Evolutionary conservation across 2,888 invertebrate genomes (phyloP), one percentile per base, ranked within the genome.

Genomic region (Rhingia campestris): DNA sequence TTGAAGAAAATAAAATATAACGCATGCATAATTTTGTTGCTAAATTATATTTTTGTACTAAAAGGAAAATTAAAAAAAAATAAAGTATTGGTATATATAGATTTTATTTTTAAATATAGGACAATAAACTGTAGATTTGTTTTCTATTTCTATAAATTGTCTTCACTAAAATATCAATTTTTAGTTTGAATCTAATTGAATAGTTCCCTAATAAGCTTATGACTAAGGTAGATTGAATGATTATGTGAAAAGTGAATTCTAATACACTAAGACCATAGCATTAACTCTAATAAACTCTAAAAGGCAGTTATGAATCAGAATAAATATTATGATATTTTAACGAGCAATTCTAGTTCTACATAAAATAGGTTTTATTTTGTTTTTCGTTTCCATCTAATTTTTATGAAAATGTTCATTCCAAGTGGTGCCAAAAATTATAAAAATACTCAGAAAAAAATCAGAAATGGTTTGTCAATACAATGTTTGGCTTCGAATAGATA

Each of bases 51-150:
- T 41, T 47, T 10, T 32, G 12, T 3, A 32, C 35, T 9, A 45
- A 32, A 14, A 35, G 51, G 59, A 14, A 22, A 67, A 43, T 33
- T 32, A 54, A 43, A 33, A 7, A 12, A 6, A 14, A 49, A 32
- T 37, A 35, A 67, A 56, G 35, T 43, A 14, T 14, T 30, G 33
- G 41, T 61, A 14, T 37, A 9, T 58, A 53, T 45, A 54, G 12
- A 35, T 53, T 66, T 81, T 56, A 51, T 45, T 79, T 54, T 86
- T 89, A 90, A 90, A 90, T 90, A 89, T 90, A 89, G 90, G 90
- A 90, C 90, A 89, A 87, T 85, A 86, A 81, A 86, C 30, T 79
- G 77, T 74, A 80, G 49, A 49, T 56, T 75, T 74, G 56, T 69
- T 70, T 43, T 63, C 64, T 84, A 74, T 56, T 39, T 80, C 69